Percentiles rank a stretch among this genome's conserved stretches.
phyloP scores from a whole-genome alignment of 2,113 vertebrate species.

The Varanus salvator region DNA sequence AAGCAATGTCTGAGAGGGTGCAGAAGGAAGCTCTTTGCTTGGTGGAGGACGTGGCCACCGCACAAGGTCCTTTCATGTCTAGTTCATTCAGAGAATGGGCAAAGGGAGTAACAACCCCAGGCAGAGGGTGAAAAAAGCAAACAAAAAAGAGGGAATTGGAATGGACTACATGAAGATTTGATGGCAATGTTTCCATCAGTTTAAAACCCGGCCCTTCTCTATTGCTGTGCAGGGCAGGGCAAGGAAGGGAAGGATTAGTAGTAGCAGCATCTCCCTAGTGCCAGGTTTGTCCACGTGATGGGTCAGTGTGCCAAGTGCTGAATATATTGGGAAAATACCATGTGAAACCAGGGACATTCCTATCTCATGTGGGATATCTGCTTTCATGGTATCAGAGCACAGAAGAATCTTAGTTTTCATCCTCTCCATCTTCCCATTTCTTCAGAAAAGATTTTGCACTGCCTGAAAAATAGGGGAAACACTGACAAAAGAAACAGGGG shows the following conservation, averaged over 20 bases:
- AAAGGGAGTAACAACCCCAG: fast-evolving
- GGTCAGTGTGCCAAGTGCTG: neutral
- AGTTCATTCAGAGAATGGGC: neutral
- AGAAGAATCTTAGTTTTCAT: neutral
- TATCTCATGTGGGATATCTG: neutral
- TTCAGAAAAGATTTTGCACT: too few relatives aligned
- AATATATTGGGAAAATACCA: neutral
- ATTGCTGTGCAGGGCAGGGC: neutral
- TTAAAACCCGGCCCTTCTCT: neutral
- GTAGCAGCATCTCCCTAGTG: neutral
- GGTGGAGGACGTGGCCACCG: conserved; percentile 38
- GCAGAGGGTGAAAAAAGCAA: neutral
- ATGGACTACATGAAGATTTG: neutral
- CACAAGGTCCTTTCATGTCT: neutral
- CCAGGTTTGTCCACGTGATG: neutral
- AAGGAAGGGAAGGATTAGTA: neutral
- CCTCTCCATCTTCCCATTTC: too few relatives aligned
- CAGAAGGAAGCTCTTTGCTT: conserved; percentile 66
- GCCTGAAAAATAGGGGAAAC: too few relatives aligned
- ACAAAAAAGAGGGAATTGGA: neutral
- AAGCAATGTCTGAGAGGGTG: conserved; percentile 55
- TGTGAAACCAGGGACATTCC: too few relatives aligned
- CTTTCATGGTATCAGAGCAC: neutral
- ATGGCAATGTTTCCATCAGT: neutral
- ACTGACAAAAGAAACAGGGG: too few relatives aligned